These are phyloP conservation scores for Cladorhizidae sp. DNA, from an alignment of 37 sponge, comb jelly and placozoan species.

Conservation along the genomic window DNA sequence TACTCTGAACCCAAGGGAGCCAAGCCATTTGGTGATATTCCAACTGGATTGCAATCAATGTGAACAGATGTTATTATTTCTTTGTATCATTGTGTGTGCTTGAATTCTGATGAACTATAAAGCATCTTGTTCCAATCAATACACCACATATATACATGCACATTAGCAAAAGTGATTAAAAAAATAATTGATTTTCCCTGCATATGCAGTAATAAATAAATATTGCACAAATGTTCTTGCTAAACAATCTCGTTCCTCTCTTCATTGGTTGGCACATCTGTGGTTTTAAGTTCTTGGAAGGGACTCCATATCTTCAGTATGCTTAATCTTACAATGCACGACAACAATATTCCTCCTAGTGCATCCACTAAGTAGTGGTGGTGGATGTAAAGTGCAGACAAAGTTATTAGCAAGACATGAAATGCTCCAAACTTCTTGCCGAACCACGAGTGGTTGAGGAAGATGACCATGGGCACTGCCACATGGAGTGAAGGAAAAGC, in stretches of 20 bases:
- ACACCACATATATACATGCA: background rate
- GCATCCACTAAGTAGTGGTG: conserved; percentile 87
- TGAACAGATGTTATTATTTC: too few relatives aligned
- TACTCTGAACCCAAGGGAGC: conserved; percentile 86
- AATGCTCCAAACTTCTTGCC: conserved; percentile 58
- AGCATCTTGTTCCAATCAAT: too few relatives aligned
- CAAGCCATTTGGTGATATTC: conserved; percentile 48
- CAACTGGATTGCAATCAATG: too few relatives aligned
- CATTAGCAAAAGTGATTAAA: background rate
- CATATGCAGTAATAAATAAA: too few relatives aligned
- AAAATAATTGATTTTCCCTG: too few relatives aligned
- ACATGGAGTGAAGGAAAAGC: conserved; percentile 88
- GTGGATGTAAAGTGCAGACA: conserved; percentile 80
- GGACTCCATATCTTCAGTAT: conserved; percentile 80
- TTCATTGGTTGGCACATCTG: background rate
- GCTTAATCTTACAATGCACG: conserved; percentile 47
- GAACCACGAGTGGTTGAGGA: conserved; percentile 80
- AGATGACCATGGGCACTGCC: conserved; percentile 77
- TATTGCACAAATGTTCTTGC: too few relatives aligned
- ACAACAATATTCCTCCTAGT: conserved; percentile 78
- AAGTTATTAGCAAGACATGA: conserved; percentile 79
- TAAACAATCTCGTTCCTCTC: background rate
- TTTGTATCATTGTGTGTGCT: background rate
- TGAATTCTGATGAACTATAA: too few relatives aligned
- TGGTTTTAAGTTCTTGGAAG: conserved; percentile 44